These are phyloP conservation scores for Adineta ricciae DNA, from an alignment of 2,888 invertebrate genomes.

Conservation along the genomic window DNA sequence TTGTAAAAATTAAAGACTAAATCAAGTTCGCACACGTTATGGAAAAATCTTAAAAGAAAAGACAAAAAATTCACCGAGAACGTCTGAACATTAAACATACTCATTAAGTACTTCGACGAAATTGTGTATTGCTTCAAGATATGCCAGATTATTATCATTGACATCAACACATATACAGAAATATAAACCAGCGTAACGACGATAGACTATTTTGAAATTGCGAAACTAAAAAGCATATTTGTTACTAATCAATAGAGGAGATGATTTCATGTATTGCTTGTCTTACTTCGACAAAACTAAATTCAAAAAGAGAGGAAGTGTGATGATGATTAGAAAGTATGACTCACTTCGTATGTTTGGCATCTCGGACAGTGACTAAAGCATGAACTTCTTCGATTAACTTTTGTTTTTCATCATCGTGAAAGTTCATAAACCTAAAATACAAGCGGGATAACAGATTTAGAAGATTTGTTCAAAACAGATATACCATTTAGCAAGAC, in stretches of 20 bases:
- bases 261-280: background rate
- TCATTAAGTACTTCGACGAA: constrained; percentile 98
- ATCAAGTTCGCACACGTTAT: constrained; percentile 97
- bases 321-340: too few species aligned
- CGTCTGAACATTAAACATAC: constrained; percentile 35
- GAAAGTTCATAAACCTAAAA: constrained; percentile 71
- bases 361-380: constrained; percentile 94
- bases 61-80: background rate
- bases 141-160: constrained; percentile 94
- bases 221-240: constrained; percentile 71
- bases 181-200: constrained; percentile 93
- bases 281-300: constrained; percentile 78
- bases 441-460: too few species aligned
- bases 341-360: constrained; percentile 78
- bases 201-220: constrained; percentile 97
- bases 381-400: constrained; percentile 97
- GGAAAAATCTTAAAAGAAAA: constrained; percentile 57
- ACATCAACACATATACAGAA: constrained; percentile 99
- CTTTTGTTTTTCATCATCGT: constrained; percentile 99
- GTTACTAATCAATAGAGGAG: background rate
- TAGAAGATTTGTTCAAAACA: too few species aligned
- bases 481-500: constrained; percentile 95
- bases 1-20: constrained; percentile 99
- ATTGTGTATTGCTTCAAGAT: constrained; percentile 97
- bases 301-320: too few species aligned